Base-by-base conservation (phyloP, 2,888 invertebrate species). In the Plebejus argus region DNA sequence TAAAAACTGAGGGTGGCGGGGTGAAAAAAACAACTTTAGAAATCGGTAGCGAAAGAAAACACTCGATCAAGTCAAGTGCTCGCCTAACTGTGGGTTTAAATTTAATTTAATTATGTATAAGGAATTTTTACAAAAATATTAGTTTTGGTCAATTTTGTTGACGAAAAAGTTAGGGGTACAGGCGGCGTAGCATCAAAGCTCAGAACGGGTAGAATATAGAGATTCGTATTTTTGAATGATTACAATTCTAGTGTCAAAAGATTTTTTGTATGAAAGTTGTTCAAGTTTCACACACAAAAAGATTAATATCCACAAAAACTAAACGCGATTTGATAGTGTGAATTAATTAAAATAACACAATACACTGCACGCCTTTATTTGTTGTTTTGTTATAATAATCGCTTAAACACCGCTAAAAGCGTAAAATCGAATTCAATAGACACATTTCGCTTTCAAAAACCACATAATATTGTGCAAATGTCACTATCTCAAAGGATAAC, bases 41-140 rank as follows among this genome's bases (percentile, higher is more conserved):
- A 78, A 58, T 81, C 88, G 82, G 91, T 89, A 91, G 91, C 89
- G 77, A 85, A 85, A 82, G 79, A 82, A 86, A 86, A 88, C 84
- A 86, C 81, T 82, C 79, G 78, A 79, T 56, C 78, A 83, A 77
- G 80, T 83, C 80, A 79, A 90, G 90, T 89, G 87, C 86, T 88
- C 81, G 77, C 78, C 84, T 85, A 85, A 86, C 83, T 81, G 82
- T 71, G 79, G 70, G 77, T 49, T 74, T 74, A 28, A 53, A 28
- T 74, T 74, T 53, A 74, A 53, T 74, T 74, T 28, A 74, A 53
- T 49, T 49, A 28, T 28, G 20, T 72, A 1, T 20, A 7, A 74
- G 49, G 23, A 28, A 74, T 74, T 23, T 49, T 12, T 39, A 39
- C n/a, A 10, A 20, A 35, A 71, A 71, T 39, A 71, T 39, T 71